Conservation (phyloP, 2,888 invertebrate species). For the Anthrax anthrax region DNA sequence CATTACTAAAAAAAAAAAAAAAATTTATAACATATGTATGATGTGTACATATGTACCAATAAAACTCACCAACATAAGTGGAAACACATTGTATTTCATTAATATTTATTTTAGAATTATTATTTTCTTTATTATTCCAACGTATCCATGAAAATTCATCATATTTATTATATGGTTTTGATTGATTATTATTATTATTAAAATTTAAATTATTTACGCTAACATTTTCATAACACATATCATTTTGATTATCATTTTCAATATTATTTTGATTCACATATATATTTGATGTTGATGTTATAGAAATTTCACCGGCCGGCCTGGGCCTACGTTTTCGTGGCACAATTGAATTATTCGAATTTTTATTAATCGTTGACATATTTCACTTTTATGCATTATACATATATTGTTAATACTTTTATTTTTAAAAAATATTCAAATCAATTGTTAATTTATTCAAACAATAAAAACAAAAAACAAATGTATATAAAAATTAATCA, state of each 20-base stretch:
- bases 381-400: background rate
- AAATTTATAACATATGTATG: too few relatives aligned
- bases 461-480: too few relatives aligned
- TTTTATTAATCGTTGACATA: background rate
- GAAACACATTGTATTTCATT: slow-evolving; percentile 11
- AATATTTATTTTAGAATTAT: background rate
- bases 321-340: slow-evolving; percentile 32
- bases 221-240: slow-evolving; percentile 28
- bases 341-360: slow-evolving; percentile 18
- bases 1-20: too few relatives aligned
- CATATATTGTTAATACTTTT: too few relatives aligned
- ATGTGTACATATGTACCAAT: too few relatives aligned
- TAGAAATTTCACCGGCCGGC: slow-evolving; percentile 29
- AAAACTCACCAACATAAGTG: slow-evolving; percentile 15
- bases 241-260: slow-evolving; percentile 13
- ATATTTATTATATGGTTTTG: slow-evolving; percentile 13
- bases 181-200: slow-evolving; percentile 14
- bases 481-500: too few relatives aligned
- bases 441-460: too few relatives aligned
- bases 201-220: background rate
- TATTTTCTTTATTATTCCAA: background rate
- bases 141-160: background rate
- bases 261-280: slow-evolving; percentile 20
- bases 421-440: too few relatives aligned
- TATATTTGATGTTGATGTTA: slow-evolving; percentile 26